Evolutionary conservation across 92 coral and sea anemone species (phyloP), one percentile per base, ranked within the genome.

Genomic region (Phenganax stokvisi): DNA sequence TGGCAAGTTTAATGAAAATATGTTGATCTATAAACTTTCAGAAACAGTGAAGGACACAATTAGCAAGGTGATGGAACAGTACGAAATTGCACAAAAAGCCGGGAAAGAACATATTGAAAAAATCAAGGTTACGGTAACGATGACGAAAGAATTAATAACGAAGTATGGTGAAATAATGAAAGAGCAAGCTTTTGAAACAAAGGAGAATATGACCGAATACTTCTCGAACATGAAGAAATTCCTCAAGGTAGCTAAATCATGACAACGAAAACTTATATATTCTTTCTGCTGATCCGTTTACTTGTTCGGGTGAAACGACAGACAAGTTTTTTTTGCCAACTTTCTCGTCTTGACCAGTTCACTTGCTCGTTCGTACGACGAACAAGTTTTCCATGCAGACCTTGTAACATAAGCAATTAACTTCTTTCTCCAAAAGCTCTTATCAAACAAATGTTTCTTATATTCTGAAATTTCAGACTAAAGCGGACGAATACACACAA

Each of bases 101-200:
- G 73, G 31, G 6, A 53, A 68, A 30, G 73, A 68, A 10, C 31
- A 68, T 10, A 68, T 68, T 8, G 73, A 68, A 69, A 52, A 76
- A 59, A 52, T 31, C 29, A 51, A 76, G 47, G 56, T 10, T 53
- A 62, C 58, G n/a, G 13, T 76, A 12, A 55, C 58, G 44, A 59
- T 57, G 12, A 10, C 54, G 17, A 51, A 44, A 51, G 81, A 76
- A n/a, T 20, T 27, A 13, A 44, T 53, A 11, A 59, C 37, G 11
- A 59, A 58, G 0, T 27, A 57, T 15, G 28, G 58, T 31, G 81
- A 76, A 69, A 59, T 6, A 69, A 6, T 76, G 56, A 76, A 57
- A 59, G 70, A 31, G 17, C 20, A 76, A 57, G 70, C 81, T 3
- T 9, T 13, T 16, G 81, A 76, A 52, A 11, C 61, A 6, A 30